Evolutionary conservation across 2,888 invertebrate genomes (phyloP).

Genomic region (Lasioglossum pauxillum): DNA sequence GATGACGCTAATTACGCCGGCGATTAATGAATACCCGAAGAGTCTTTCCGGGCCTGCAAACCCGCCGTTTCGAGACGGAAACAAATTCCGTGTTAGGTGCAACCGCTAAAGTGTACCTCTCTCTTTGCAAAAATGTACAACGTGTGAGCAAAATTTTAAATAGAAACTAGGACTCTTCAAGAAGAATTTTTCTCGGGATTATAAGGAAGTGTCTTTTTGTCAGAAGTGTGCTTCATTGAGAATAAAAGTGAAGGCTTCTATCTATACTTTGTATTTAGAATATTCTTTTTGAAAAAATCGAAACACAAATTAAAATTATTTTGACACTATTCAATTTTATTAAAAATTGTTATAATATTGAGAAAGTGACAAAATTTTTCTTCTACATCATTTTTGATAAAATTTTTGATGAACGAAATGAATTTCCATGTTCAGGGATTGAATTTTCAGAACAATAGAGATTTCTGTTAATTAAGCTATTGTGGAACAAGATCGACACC

Average conservation of each 20-base stretch:
- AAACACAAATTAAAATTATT: too few relatives aligned
- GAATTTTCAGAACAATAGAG: neutral
- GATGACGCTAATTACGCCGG: neutral
- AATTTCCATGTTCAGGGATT: neutral
- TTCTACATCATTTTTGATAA: neutral
- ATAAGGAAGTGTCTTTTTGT: too few relatives aligned
- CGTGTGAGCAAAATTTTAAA: neutral
- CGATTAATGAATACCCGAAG: slow-evolving; percentile 14
- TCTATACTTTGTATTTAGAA: too few relatives aligned
- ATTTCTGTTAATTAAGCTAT: neutral
- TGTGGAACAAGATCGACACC: neutral
- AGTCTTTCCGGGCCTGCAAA: neutral
- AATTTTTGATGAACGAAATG: neutral
- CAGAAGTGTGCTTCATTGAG: too few relatives aligned
- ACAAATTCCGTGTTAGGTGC: neutral
- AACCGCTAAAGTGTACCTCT: neutral
- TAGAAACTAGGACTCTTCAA: too few relatives aligned
- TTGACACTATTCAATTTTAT: too few relatives aligned
- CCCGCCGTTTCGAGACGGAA: neutral
- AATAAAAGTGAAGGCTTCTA: too few relatives aligned
- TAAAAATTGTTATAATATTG: too few relatives aligned
- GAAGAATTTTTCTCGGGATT: neutral
- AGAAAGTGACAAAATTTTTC: too few relatives aligned
- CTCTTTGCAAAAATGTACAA: neutral
- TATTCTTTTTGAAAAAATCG: too few relatives aligned